These are phyloP conservation scores for Tuberolachnus salignus DNA, from an alignment of 2,888 invertebrate genomes.

Conservation along the genomic window DNA sequence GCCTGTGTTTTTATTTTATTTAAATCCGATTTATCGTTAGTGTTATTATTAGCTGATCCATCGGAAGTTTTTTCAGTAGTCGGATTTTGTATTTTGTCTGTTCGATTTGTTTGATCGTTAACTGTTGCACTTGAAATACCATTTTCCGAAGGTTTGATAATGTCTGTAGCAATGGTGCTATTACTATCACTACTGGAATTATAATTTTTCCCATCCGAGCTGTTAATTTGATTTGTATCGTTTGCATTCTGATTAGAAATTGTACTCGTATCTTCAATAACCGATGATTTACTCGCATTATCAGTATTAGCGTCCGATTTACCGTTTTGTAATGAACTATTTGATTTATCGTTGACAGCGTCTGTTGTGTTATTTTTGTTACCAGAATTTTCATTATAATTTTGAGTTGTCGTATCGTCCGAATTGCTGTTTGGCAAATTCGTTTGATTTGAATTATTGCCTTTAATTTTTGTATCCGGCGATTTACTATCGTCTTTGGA, in stretches of 20 bases:
- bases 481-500: not conserved
- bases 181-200: not conserved
- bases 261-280: not conserved
- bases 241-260: not conserved
- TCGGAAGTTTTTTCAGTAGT: not conserved
- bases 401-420: not conserved
- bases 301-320: no score
- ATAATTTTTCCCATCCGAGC: not conserved
- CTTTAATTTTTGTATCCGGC: not conserved
- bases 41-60: not conserved
- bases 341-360: not conserved
- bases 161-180: no score
- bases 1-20: no score
- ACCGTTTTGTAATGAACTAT: not conserved
- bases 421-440: not conserved
- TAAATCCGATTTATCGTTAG: not conserved
- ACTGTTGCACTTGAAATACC: not conserved
- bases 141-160: not conserved
- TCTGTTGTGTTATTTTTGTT: not conserved
- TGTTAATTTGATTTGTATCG: not conserved
- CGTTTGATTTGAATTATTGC: not conserved
- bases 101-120: not conserved
- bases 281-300: not conserved
- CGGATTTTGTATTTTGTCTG: not conserved
- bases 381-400: not conserved